Conservation (phyloP, 2,113 vertebrate species). For the Parotia lawesii region DNA sequence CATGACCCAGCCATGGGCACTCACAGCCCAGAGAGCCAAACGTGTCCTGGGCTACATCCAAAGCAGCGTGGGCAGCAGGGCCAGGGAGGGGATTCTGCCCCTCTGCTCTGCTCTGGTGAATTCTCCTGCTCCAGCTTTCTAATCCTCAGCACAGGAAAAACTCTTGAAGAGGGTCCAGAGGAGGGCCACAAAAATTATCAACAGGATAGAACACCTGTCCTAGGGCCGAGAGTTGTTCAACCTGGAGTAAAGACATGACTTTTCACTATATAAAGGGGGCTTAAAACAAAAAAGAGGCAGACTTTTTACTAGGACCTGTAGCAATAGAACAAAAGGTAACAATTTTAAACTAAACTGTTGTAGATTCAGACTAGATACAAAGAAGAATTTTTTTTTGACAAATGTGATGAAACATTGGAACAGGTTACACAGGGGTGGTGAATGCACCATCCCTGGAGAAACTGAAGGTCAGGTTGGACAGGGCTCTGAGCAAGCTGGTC, state of each 20-base stretch:
- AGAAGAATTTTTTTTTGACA: background rate
- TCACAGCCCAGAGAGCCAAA: accelerated
- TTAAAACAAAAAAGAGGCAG: background rate
- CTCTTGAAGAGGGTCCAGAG: accelerated
- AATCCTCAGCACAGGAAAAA: background rate
- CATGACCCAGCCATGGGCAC: background rate
- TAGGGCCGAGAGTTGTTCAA: background rate
- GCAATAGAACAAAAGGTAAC: background rate
- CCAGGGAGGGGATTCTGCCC: background rate
- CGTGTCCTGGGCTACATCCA: background rate
- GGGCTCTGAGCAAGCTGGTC: background rate
- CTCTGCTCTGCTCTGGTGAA: background rate
- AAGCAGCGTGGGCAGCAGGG: accelerated
- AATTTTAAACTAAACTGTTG: accelerated
- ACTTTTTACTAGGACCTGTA: background rate
- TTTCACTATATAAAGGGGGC: accelerated
- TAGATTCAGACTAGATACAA: background rate
- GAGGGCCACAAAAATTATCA: background rate
- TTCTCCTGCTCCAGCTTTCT: background rate
- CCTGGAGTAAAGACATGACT: accelerated
- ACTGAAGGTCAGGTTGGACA: background rate
- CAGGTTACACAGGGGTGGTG: background rate
- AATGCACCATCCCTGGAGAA: background rate
- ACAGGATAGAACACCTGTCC: accelerated
- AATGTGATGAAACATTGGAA: background rate